Percentiles rank a stretch among this genome's conserved stretches.
phyloP scores from a whole-genome alignment of 1,140 invertebrate species.

The Schlechtendalia chinensis region DNA sequence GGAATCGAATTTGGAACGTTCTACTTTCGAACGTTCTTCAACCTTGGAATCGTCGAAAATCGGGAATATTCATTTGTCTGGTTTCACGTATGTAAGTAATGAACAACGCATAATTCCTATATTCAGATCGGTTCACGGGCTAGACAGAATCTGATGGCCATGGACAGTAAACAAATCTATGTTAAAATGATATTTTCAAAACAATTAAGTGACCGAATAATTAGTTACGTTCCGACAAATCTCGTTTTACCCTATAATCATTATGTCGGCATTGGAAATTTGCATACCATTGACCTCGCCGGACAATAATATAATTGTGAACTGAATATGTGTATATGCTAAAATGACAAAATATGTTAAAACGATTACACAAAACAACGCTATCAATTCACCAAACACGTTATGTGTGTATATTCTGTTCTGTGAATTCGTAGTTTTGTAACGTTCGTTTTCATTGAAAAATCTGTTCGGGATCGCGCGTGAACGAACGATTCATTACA shows the following conservation, averaged over 20 bases:
- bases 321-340: constrained; percentile 19
- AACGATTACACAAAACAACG: background rate
- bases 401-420: too few species aligned
- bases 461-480: too few species aligned
- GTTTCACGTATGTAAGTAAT: too few species aligned
- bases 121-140: background rate
- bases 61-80: too few species aligned
- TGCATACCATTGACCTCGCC: background rate
- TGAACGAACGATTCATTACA: too few species aligned
- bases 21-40: too few species aligned
- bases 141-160: background rate
- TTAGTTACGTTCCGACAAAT: constrained; percentile 30
- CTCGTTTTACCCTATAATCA: constrained; percentile 30
- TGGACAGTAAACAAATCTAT: background rate
- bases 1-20: too few species aligned
- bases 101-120: background rate
- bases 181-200: background rate
- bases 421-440: too few species aligned
- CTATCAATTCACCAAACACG: too few species aligned
- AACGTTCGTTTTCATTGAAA: too few species aligned
- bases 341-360: background rate
- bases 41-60: too few species aligned
- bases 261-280: constrained; percentile 16
- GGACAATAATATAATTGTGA: background rate
- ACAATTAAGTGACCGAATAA: constrained; percentile 23